A percentile compares a stretch with the other conserved stretches of the same genome.
phyloP scores from a whole-genome alignment of 2,797 vertebrate species.

The Pantherophis alleghaniensis region DNA sequence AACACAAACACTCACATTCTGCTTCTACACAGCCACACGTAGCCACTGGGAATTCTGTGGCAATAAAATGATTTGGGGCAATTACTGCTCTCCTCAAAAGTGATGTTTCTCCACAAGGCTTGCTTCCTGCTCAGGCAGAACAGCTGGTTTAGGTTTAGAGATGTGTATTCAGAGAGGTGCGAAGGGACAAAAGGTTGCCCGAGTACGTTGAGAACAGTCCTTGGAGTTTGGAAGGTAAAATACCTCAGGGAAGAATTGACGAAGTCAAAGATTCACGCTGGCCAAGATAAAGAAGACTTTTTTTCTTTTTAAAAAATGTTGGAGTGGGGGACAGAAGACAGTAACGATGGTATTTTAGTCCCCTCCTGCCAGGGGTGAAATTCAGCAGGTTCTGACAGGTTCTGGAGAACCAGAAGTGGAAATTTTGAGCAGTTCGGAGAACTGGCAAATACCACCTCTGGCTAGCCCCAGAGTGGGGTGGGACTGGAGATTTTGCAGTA shows the following conservation, averaged over 20 bases:
- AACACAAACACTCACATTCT: conserved; percentile 35
- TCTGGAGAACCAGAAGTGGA: too few species aligned
- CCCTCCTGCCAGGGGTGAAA: neutral
- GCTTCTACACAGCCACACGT: neutral
- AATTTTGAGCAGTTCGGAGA: too few species aligned
- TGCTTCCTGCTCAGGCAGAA: neutral
- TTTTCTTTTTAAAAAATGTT: neutral
- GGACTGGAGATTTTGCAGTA: too few species aligned
- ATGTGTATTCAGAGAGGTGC: neutral
- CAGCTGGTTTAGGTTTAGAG: neutral
- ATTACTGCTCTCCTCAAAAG: conserved; percentile 51
- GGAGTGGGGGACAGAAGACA: neutral
- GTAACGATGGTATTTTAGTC: neutral
- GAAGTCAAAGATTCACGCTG: neutral
- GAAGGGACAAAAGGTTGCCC: neutral
- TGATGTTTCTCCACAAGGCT: conserved; percentile 15
- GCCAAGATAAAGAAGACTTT: neutral
- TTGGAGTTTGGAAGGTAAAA: neutral
- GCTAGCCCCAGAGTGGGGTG: too few species aligned
- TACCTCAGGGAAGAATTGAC: neutral
- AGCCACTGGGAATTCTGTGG: conserved; percentile 38
- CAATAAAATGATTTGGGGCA: conserved; percentile 14
- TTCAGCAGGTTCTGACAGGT: too few species aligned
- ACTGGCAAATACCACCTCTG: too few species aligned
- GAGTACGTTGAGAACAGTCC: neutral